A percentile compares a stretch with the other conserved stretches of the same genome.
phyloP scores from a whole-genome alignment of 2,113 vertebrate species.

The Alethe castanea region DNA sequence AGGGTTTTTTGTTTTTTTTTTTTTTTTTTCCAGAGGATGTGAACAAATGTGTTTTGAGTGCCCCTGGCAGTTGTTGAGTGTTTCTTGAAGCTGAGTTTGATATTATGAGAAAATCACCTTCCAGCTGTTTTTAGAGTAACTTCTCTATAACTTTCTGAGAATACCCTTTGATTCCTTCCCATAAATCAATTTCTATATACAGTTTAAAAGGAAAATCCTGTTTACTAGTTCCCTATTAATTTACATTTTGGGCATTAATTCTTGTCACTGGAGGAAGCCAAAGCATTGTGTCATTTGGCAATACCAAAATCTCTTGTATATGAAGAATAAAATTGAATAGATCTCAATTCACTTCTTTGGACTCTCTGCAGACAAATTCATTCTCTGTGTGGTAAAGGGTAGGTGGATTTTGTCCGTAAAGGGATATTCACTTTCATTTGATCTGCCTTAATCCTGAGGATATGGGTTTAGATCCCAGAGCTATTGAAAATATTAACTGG shows the following conservation, averaged over 20 bases:
- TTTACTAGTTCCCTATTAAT: not conserved
- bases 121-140: not conserved
- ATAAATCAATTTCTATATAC: not conserved
- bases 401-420: slow-evolving; percentile 2
- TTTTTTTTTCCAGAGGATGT: not conserved
- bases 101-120: not conserved
- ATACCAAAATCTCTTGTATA: not conserved
- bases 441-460: slow-evolving; percentile 62
- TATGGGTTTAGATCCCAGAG: slow-evolving; percentile 32
- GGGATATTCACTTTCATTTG: slow-evolving; percentile 34
- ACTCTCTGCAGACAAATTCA: not conserved
- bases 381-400: not conserved
- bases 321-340: not conserved
- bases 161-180: not conserved
- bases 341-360: not conserved
- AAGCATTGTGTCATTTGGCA: not conserved
- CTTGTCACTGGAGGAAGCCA: not conserved
- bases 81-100: not conserved
- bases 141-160: not conserved
- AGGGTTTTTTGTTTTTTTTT: not conserved
- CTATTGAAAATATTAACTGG: slow-evolving; percentile 35
- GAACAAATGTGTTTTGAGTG: not conserved
- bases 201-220: not conserved
- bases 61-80: not conserved
- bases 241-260: not conserved